Evolutionary conservation across 2,797 vertebrate species (phyloP), one percentile per base, ranked within the genome.

Genomic region (Geotrypetes seraphini): DNA sequence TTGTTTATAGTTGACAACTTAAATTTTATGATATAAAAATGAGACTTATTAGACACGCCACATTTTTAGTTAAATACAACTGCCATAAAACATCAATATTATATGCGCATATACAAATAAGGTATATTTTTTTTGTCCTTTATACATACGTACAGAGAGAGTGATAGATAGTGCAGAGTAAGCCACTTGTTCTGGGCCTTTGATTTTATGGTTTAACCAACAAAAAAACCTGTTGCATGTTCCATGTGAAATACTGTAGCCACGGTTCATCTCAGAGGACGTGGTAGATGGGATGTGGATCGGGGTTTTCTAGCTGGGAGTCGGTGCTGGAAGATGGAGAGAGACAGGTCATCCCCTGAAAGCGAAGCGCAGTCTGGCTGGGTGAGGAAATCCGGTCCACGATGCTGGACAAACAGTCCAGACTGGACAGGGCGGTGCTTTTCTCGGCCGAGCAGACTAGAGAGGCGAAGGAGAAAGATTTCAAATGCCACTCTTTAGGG

Each of bases 361-460:
- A 55, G 9, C 57, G 30, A n/a, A 85, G 31, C 4, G 52, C 75
- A 3, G 74, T 43, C n/a, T 84, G 66, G 36, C 85, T 80, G 7
- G 75, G 75, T 2, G 83, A 82, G 36, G 88, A 84, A 55, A 98
- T 88, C 1, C 93, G 82, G 57, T 98, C 93, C 74, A 98, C 95
- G 45, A 98, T 98, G 67, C 88, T 97, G 73, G 92, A 94, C 43
- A 98, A 79, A 60, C 92, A 98, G 69, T 91, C 83, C 66, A 98
- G 73, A 53, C 94, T 98, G 62, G 92, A 92, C n/a, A 90, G 72
- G 10, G 84, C 66, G 8, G 65, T 58, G 8, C 63, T 46, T 60
- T 83, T 88, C 7, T 82, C 81, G 16, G 57, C 43, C 26, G 62
- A 8, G 16, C 66, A 68, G 3, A 72, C 91, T 94, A 64, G 12